Percentiles rank a stretch among this genome's conserved stretches.
Conservation (phyloP, 2,113 vertebrate species). For the Hippocampus abdominalis region DNA sequence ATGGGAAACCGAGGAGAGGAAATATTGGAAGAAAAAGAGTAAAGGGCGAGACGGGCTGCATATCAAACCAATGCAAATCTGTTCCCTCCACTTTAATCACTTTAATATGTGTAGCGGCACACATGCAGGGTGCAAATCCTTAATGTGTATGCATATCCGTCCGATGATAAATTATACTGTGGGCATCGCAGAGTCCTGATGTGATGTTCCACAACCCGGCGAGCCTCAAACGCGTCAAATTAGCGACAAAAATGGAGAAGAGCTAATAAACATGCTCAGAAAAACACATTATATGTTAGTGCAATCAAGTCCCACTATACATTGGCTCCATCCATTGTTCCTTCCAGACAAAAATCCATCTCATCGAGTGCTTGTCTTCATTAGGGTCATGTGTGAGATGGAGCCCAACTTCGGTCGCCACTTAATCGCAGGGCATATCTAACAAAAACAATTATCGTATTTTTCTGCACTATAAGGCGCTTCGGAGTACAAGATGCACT, state of each 20-base stretch:
- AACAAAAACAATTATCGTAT: no score
- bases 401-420: no score
- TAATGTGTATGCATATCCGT: slow-evolving; percentile 33
- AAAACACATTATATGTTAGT: no score
- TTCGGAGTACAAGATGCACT: no score
- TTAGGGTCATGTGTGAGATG: no score
- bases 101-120: slow-evolving; percentile 25
- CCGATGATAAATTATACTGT: slow-evolving; percentile 32
- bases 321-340: no score
- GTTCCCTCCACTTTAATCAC: slow-evolving; percentile 36
- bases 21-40: slow-evolving; percentile 37
- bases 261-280: not conserved
- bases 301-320: no score
- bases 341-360: no score
- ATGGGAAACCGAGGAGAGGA: slow-evolving; percentile 28
- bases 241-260: not conserved
- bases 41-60: slow-evolving; percentile 41
- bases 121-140: slow-evolving; percentile 24
- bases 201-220: slow-evolving; percentile 27
- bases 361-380: no score
- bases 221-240: slow-evolving; percentile 17
- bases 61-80: slow-evolving; percentile 59
- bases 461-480: no score
- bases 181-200: slow-evolving; percentile 1
- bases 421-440: no score